Conservation (phyloP, 2,113 vertebrate species). For the Bubalus kerabau region DNA sequence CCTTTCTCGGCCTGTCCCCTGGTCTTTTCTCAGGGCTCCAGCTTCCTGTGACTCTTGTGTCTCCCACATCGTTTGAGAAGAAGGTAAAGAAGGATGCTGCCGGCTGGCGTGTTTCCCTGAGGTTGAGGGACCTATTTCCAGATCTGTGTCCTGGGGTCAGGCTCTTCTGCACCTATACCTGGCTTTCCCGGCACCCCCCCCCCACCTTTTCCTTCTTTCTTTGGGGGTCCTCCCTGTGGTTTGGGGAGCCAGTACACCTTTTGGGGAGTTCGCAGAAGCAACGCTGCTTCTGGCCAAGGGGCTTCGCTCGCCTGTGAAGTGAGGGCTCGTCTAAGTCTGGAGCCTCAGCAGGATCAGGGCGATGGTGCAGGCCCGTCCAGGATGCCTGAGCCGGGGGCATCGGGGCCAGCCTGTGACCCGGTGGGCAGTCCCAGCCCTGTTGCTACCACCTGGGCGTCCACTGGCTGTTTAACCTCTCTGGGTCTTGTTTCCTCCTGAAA, state of each 20-base stretch:
- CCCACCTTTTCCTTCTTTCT: not conserved
- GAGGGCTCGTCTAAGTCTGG: not conserved
- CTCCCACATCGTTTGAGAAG: not conserved
- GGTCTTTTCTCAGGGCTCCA: rapidly evolving
- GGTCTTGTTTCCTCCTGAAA: not conserved
- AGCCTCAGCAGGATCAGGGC: too few relatives aligned
- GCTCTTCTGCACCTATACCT: not conserved
- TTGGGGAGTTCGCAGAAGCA: too few relatives aligned
- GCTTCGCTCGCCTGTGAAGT: too few relatives aligned
- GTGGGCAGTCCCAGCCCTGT: too few relatives aligned
- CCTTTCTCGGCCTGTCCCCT: not conserved
- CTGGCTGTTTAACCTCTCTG: not conserved
- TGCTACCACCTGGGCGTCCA: not conserved
- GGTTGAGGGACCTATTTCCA: not conserved
- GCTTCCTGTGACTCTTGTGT: not conserved
- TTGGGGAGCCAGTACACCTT: not conserved
- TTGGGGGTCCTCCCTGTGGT: not conserved
- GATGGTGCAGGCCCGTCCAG: rapidly evolving
- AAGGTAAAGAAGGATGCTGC: not conserved
- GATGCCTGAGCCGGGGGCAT: not conserved
- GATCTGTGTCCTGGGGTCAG: not conserved
- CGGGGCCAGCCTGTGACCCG: rapidly evolving
- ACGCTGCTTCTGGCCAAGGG: not conserved
- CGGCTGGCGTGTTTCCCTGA: not conserved
- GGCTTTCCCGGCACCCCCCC: not conserved